Base-by-base conservation (phyloP, 2,888 invertebrate genomes). In the Leucoptera coffeella region DNA sequence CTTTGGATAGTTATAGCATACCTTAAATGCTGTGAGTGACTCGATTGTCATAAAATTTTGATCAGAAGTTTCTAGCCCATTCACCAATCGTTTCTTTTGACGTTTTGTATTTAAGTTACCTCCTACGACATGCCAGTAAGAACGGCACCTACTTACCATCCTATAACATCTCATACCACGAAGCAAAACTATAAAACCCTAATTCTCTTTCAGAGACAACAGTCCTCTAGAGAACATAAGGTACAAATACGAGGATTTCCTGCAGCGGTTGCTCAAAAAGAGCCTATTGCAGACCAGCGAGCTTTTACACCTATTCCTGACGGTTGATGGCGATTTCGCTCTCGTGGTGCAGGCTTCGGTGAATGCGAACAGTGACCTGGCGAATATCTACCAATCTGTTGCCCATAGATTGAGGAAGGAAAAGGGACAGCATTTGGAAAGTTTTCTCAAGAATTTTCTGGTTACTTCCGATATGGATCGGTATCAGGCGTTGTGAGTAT, bases 371-470 rank as follows among this genome's bases (percentile, higher is more conserved):
- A 65, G 61, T 14, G 78, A 78, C 37, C 39, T 78, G n/a, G 73
- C 72, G 7, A 78, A 80, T 28, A 74, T 82, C 11, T 82, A 82
- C 41, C 80, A 82, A 41, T 80, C 77, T 1, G 82, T 87, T 9
- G 80, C 88, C 4, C 83, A 85, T 27, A 85, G 78, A 38, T 52
- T 89, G 29, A 59, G 82, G 27, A 88, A 90, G 49, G 92, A 93
- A 48, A 82, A 85, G 38, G 93, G 93, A 0, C 93, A 93, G 46
- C 85, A 92, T 71, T 62, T 93, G 38, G 89, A 91, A 42, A 49
- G 43, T 21, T 93, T 92, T 43, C 75, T 93, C 46, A 75, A 73
- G 30, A 80, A 81, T 12, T 80, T 89, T 38, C 53, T 90, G 25
- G 71, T 78, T 6, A 88, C 88, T 0, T 78, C 80, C 27, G 79